Evolutionary conservation across 1,140 invertebrate species (phyloP), one percentile per base, ranked within the genome.

Genomic region (Calliopsis andreniformis): DNA sequence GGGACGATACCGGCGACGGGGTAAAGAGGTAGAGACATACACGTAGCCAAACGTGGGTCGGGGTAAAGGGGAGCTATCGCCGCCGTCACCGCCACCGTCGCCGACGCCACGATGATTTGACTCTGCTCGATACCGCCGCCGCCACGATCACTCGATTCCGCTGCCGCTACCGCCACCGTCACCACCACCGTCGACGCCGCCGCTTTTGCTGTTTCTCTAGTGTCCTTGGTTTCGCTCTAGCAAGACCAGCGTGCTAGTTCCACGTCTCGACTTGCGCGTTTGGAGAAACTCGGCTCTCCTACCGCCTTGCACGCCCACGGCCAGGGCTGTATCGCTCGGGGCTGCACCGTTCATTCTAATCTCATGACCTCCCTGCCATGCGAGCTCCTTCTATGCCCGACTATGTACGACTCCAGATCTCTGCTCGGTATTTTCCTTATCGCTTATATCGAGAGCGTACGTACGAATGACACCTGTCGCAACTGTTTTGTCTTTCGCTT

Each of bases 191-290:
- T 20, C 64, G 6, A 56, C 69, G 45, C 67, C 64, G 51, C 67
- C 43, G 35, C 78, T 66, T n/a, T 43, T 69, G 55, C 77, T 78
- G 6, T 73, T 84, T 72, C 62, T 86, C 80, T 82, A 79, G 81
- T 86, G 85, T 89, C 88, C 87, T 89, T 89, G 85, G 84, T 76
- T 86, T 76, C 78, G 82, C 72, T 86, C 78, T 88, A 84, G 86
- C 87, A 78, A 51, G 73, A 80, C 56, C 58, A 67, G 28, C 82
- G 71, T 62, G 73, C 84, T 86, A 87, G 84, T 87, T 88, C 85
- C 79, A 87, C 79, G 78, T 82, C 80, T 82, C 79, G 80, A 78
- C 82, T 82, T 68, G 71, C 64, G 69, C 61, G 45, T 64, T 72
- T 55, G 14, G 56, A 83, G 81, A 84, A 83, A 83, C 72, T 84